These are phyloP conservation scores for Mormoops blainvillei DNA, from an alignment of 2,113 vertebrate genomes.

Conservation along the genomic window DNA sequence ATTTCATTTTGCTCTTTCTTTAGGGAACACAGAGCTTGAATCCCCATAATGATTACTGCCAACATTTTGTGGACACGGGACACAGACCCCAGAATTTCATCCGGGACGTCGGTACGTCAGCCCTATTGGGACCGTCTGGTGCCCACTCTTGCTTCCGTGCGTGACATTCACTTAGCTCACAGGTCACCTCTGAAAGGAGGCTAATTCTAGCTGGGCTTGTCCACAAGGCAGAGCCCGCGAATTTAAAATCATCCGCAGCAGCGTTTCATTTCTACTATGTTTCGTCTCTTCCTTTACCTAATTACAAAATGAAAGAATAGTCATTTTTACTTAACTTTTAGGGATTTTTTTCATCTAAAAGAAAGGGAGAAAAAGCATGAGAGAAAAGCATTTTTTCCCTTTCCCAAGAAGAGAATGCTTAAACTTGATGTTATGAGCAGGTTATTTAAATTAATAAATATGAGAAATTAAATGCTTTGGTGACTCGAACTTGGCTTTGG, in stretches of 20 bases:
- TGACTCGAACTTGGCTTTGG: not conserved
- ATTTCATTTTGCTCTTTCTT: constrained; percentile 55
- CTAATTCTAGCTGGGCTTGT: not conserved
- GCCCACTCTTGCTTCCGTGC: not conserved
- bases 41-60: constrained; percentile 98
- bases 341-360: not conserved
- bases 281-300: not conserved
- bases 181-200: not conserved
- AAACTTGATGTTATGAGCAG: not conserved
- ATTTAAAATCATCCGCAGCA: not conserved
- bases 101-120: constrained; percentile 93
- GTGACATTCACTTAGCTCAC: not conserved
- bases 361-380: not conserved
- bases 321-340: not conserved
- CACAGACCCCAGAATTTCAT: constrained; percentile 99
- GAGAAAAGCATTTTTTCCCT: not conserved
- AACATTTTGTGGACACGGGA: constrained; percentile 99
- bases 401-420: not conserved
- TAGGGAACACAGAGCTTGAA: constrained; percentile 98
- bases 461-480: not conserved
- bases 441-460: not conserved
- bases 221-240: not conserved
- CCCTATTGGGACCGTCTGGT: not conserved
- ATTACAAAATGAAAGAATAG: not conserved
- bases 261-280: not conserved